Percentiles rank a stretch among this genome's conserved stretches.
Evolutionary conservation across 2,888 invertebrate genomes (phyloP).

Genomic region (Cremastinae sp.): DNA sequence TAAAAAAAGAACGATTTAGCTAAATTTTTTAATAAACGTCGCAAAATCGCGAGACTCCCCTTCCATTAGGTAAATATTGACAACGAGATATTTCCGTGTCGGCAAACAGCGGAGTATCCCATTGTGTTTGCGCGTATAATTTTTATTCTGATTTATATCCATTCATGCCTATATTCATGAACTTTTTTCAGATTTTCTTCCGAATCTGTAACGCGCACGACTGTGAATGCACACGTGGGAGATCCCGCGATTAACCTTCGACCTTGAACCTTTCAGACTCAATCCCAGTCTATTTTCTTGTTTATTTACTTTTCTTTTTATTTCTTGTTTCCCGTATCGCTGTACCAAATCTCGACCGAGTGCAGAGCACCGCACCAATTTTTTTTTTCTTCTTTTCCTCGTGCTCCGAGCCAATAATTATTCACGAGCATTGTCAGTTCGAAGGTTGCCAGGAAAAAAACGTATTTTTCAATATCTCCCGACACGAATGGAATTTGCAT

Average conservation of each 20-base stretch:
- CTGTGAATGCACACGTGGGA: neutral
- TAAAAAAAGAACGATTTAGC: conserved; percentile 17
- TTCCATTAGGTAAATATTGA: conserved; percentile 42
- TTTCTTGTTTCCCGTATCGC: neutral
- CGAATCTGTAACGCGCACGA: conserved; percentile 13
- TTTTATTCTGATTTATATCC: conserved; percentile 3
- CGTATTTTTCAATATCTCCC: no score
- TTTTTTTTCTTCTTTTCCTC: no score
- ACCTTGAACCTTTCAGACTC: neutral
- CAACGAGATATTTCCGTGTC: conserved; percentile 29
- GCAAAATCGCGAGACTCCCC: conserved; percentile 8
- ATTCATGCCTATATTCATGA: conserved; percentile 28
- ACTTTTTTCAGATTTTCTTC: conserved; percentile 12
- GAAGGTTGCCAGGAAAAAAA: no score
- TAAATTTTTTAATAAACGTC: neutral
- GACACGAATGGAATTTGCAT: no score
- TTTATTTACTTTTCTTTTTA: neutral
- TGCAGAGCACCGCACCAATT: no score
- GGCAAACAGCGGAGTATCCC: conserved; percentile 37
- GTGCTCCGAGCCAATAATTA: no score
- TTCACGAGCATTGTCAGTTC: no score
- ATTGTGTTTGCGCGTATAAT: conserved; percentile 4
- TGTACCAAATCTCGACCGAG: conserved; percentile 5
- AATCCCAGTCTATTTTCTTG: neutral
- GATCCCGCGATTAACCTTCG: neutral